Conservation (phyloP, 1,140 invertebrate species). For the Drosophila azteca region DNA sequence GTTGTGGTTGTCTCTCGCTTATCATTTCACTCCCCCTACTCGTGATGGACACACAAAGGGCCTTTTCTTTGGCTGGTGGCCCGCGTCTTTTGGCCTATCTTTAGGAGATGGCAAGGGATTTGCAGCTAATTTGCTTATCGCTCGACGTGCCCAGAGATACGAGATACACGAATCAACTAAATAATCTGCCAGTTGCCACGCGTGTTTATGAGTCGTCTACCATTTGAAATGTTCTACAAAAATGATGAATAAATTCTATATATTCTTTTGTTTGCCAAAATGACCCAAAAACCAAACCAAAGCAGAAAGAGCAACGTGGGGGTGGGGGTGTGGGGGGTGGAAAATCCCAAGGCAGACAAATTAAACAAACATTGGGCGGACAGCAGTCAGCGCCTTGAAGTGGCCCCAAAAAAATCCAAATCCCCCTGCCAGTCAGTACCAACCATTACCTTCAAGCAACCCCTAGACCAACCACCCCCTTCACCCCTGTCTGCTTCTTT, state of each 20-base stretch:
- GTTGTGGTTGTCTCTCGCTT: too few species aligned
- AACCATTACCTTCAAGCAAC: slow-evolving; percentile 3
- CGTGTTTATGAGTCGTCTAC: slow-evolving; percentile 23
- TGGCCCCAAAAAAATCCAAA: slow-evolving; percentile 19
- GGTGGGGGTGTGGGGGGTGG: slow-evolving; percentile 22
- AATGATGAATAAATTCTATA: slow-evolving; percentile 39
- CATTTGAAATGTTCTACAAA: slow-evolving; percentile 29
- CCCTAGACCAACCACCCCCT: too few species aligned
- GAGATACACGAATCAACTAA: slow-evolving; percentile 9
- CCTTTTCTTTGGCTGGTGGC: slow-evolving; percentile 9
- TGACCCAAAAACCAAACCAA: slow-evolving; percentile 58
- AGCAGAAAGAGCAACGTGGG: too few species aligned
- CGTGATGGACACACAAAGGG: slow-evolving; percentile 20
- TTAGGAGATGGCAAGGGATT: slow-evolving; percentile 37
- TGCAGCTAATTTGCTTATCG: slow-evolving; percentile 47
- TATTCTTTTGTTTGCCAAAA: slow-evolving; percentile 47
- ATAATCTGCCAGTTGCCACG: slow-evolving; percentile 20
- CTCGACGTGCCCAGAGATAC: slow-evolving; percentile 33
- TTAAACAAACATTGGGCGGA: slow-evolving; percentile 72
- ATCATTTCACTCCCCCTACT: slow-evolving; percentile 16
- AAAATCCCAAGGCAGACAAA: slow-evolving; percentile 69
- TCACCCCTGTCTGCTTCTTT: slow-evolving; percentile 43
- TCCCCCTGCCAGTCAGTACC: slow-evolving; percentile 1
- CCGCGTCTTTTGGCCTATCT: slow-evolving; percentile 37
- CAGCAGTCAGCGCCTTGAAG: slow-evolving; percentile 70